These are phyloP conservation scores for Helarctos malayanus DNA, from an alignment of 2,797 vertebrate species.

Conservation along the genomic window DNA sequence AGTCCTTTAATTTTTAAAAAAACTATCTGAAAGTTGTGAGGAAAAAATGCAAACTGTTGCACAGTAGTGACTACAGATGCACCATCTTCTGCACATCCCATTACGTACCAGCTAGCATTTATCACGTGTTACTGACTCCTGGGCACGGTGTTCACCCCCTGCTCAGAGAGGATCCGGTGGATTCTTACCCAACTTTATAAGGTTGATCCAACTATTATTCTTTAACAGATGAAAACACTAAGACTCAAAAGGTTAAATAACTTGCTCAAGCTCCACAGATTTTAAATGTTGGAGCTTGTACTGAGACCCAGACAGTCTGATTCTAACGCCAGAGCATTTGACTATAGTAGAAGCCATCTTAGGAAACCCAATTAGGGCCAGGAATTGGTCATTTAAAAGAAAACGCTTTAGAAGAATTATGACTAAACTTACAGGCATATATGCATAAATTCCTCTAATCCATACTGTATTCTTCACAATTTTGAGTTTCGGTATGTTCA, in stretches of 20 bases:
- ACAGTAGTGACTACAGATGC: background rate
- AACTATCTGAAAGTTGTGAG: background rate
- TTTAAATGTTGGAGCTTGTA: background rate
- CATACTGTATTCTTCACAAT: background rate
- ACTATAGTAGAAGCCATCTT: background rate
- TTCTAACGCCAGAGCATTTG: background rate
- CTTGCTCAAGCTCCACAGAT: background rate
- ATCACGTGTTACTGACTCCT: background rate
- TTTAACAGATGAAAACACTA: background rate
- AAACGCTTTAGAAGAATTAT: background rate
- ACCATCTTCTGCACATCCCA: background rate
- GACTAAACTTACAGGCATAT: background rate
- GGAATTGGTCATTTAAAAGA: background rate
- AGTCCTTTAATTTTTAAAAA: background rate
- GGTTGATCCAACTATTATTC: background rate
- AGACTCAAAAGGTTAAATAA: background rate
- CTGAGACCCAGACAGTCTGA: background rate
- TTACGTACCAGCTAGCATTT: background rate
- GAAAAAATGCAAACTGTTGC: background rate
- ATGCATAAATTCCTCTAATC: background rate
- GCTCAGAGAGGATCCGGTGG: background rate
- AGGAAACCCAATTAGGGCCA: background rate
- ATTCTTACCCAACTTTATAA: background rate
- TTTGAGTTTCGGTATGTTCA: background rate
- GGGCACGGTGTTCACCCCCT: background rate